Evolutionary conservation across 2,888 invertebrate species (phyloP), one percentile per base, ranked within the genome.

Genomic region (Spisula subtruncata): DNA sequence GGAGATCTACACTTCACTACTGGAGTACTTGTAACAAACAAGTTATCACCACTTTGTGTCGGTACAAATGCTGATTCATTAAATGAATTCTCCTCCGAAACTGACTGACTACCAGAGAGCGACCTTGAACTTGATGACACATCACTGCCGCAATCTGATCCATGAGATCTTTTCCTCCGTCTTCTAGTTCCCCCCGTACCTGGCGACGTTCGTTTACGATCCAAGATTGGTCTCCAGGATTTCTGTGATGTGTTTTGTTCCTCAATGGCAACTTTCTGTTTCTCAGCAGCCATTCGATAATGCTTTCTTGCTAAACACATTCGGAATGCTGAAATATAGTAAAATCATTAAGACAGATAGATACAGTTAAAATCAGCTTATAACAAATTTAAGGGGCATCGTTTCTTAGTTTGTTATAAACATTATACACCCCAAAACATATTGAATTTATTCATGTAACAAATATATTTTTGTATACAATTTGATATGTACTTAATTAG

Each of bases 181-280:
- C 29, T 46, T 88, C 80, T 87, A 60, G 66, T 86, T 81, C 79
- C 75, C n/a, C 66, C 66, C 32, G 88, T 87, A 20, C 86, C 88
- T 16, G 85, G 71, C 2, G 90, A 90, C 41, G 86, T 90, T 51
- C 89, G 54, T 81, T 87, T 92, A n/a, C 89, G 86, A 35, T 90
- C 89, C 25, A 92, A 86, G 29, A 91, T 89, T 51, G 92, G 89
- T 46, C 85, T 86, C 90, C 92, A 92, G 29, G 90, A 91, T 18
- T 83, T 81, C 66, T 88, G 84, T 48, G 84, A 85, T 20, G 8
- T 79, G 32, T 82, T 87, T 29, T 51, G 82, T 83, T 89, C 80
- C 20, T 84, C 56, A 8, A 71, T 32, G 10, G n/a, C 48, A 54
- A 29, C 54, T 81, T 89, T 79, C 46, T 8, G 25, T 75, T 86